A percentile compares a stretch with the other conserved stretches of the same genome.
phyloP scores from a whole-genome alignment of 2,888 invertebrate species.

The Drosophila tripunctata region DNA sequence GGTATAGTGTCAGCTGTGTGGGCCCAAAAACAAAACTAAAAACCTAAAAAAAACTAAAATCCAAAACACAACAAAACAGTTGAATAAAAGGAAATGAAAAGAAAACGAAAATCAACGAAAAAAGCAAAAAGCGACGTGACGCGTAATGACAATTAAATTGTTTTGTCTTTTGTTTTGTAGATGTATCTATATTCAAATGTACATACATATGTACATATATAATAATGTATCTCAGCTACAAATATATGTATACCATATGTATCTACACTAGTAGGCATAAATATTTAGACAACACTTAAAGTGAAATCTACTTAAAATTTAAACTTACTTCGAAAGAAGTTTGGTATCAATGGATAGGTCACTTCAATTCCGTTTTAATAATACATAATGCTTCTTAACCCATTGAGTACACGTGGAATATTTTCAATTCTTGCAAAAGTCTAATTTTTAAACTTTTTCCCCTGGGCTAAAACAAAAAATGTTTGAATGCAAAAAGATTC shows the following conservation, averaged over 20 bases:
- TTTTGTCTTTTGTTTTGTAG: slow-evolving; percentile 11
- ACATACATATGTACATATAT: slow-evolving; percentile 2
- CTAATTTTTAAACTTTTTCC: too few relatives aligned
- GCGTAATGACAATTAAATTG: slow-evolving; percentile 53
- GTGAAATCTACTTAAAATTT: too few relatives aligned
- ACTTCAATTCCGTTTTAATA: too few relatives aligned
- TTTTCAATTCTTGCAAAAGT: too few relatives aligned
- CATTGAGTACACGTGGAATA: too few relatives aligned
- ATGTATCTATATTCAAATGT: slow-evolving; percentile 15
- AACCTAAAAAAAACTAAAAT: slow-evolving; percentile 44
- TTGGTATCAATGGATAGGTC: too few relatives aligned
- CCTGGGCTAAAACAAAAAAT: too few relatives aligned
- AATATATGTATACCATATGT: slow-evolving; percentile 4
- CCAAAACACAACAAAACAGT: slow-evolving; percentile 50
- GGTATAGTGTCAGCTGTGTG: slow-evolving; percentile 70
- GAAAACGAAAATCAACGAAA: slow-evolving; percentile 15
- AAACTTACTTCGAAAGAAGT: too few relatives aligned
- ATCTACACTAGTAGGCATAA: too few relatives aligned
- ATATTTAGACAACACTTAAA: too few relatives aligned
- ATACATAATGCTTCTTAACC: too few relatives aligned
- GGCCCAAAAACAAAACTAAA: slow-evolving; percentile 41
- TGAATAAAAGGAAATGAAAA: slow-evolving; percentile 31
- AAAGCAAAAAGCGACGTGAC: slow-evolving; percentile 36
- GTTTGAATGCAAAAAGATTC: too few relatives aligned
- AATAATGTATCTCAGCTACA: background rate